Base-by-base conservation (phyloP, 2,797 vertebrate genomes). In the Microchirus variegatus region DNA sequence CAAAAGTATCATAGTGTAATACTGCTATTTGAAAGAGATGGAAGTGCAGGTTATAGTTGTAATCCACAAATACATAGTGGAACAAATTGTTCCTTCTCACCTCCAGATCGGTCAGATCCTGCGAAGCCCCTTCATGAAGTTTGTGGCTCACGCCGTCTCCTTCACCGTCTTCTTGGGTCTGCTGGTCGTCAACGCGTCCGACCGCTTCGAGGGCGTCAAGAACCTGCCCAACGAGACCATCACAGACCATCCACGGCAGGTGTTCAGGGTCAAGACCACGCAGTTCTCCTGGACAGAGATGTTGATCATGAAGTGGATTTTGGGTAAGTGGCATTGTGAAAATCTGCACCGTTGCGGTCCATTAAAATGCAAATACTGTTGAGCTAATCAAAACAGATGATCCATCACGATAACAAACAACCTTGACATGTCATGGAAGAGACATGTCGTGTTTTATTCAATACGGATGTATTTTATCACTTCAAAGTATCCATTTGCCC, bases 251-350 rank as follows among this genome's bases (percentile, higher is more conserved):
- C 96, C 96, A 0, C 94, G 95, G 11, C 97, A 99, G 81, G 95
- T 99, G 80, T 99, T 98, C 90, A 88, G 97, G 73, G 94, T 99
- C 73, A 99, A 98, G 92, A 99, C 97, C 55, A 98, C 97, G 4
- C 95, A 96, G 85, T 99, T 99, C 90, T 97, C 97, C 36, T 99
- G 96, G 96, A 99, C 97, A 0, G 97, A 99, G 87, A 84, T 99
- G 91, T 89, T 99, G 83, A 99, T 99, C 90, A 97, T 99, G 95
- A 97, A 98, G 80, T 99, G 97, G 97, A 95, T 99, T 43, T 70
- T 99, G 83, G 97, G 97, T 98, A 90, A 97, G 95, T 83, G 15
- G 0, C 15, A 11, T 53, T 56, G 2, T 62, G 18, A 44, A 41
- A 58, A 36, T 31, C 16, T 60, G 18, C 55, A 22, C 8, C 41